Evolutionary conservation across 1,140 invertebrate species (phyloP).

Genomic region (Drosophila santomea): DNA sequence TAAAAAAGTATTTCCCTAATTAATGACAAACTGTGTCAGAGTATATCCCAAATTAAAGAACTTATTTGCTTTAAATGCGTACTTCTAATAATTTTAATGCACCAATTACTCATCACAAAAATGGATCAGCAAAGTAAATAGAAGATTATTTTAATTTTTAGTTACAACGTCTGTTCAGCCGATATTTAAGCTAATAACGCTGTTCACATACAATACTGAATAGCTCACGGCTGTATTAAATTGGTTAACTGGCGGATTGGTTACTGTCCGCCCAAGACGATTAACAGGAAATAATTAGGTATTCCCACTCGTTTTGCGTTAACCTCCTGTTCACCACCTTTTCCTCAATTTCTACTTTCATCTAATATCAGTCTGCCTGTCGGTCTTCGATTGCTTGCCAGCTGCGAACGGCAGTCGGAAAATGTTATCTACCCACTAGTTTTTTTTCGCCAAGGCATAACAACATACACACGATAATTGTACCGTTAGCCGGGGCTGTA

Average conservation of each 20-base stretch:
- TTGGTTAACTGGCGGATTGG: not conserved
- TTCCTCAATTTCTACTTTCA: slow-evolving; percentile 12
- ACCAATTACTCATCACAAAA: not conserved
- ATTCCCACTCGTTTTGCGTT: slow-evolving; percentile 20
- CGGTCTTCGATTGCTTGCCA: slow-evolving; percentile 16
- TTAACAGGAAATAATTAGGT: slow-evolving; percentile 49
- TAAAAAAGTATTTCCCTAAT: too few species aligned
- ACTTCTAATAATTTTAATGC: too few species aligned
- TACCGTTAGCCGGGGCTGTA: slow-evolving; percentile 65
- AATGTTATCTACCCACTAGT: slow-evolving; percentile 48
- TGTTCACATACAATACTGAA: slow-evolving; percentile 7
- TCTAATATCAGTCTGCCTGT: slow-evolving; percentile 34
- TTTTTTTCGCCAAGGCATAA: slow-evolving; percentile 15
- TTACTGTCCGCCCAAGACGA: slow-evolving; percentile 11
- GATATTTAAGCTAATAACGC: slow-evolving; percentile 3
- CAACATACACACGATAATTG: slow-evolving; percentile 51
- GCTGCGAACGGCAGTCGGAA: slow-evolving; percentile 40
- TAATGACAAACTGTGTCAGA: too few species aligned
- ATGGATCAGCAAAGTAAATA: not conserved
- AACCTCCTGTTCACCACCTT: too few species aligned
- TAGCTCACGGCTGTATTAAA: slow-evolving; percentile 1
- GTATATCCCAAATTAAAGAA: too few species aligned
- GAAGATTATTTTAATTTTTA: not conserved
- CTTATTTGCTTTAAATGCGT: too few species aligned
- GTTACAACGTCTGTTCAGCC: not conserved